Base-by-base conservation (phyloP, 2,113 vertebrate genomes). In the Heterochromis multidens region DNA sequence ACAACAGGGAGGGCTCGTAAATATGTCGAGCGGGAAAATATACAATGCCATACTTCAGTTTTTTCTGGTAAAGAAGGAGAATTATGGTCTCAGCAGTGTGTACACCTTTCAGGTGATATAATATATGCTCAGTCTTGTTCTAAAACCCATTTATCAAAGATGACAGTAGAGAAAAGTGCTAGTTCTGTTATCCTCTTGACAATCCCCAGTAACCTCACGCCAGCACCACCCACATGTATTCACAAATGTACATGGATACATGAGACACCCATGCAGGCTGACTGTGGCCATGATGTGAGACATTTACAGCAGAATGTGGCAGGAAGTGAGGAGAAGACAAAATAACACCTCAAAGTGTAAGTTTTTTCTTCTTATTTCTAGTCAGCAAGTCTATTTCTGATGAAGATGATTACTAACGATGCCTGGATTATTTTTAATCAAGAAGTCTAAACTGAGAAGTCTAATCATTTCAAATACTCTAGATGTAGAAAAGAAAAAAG, bases 31-130 rank as follows among this genome's bases (percentile, higher is more conserved):
- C 90, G 95, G 95, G 87, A 97, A 97, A 97, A 98, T 98, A 98
- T 98, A 97, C 97, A 97, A 96, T 84, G 92, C 96, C 96, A 96
- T 97, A 97, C 97, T 98, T 97, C 96, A 97, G 94, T 79, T 93
- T 80, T 93, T 89, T 92, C 97, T 96, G 97, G 97, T 97, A 96
- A 97, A 96, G 97, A 96, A 95, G 93, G 95, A 98, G 97, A 98
- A 96, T 98, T 98, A 98, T 96, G 95, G 96, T 94, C 96, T 95
- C 96, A 96, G 97, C 97, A 96, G 97, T 97, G 97, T 96, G 97
- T 95, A 95, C 96, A 97, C 97, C 98, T 97, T 97, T 97, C 98
- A 98, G 97, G 97, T 98, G 97, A 97, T 97, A 97, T 98, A 97
- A 98, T 97, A 97, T 97, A 97, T 96, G 97, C 97, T 97, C 96